Base-by-base conservation (phyloP, 2,888 invertebrate genomes). In the Cantharis rustica region DNA sequence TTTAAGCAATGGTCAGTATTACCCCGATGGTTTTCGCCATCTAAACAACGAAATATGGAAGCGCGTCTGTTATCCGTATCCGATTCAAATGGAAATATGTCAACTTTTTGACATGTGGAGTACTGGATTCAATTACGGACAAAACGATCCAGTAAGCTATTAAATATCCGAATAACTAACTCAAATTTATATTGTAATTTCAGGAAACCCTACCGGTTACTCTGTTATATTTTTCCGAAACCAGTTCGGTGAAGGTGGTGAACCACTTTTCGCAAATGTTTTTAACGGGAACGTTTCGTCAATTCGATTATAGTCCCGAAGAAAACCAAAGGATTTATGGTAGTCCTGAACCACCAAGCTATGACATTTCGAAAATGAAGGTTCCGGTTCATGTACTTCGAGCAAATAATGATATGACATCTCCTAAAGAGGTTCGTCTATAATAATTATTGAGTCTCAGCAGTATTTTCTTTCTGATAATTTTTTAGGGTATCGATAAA, bases 351-450 rank as follows among this genome's bases (percentile, higher is more conserved):
- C 92, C 93, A 0, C 90, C 91, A 0, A 86, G 86, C 61, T 93
- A 93, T 83, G 89, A 92, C 79, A 84, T 93, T 17, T 88, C 89
- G 5, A 91, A 90, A 76, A 90, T 93, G 0, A 89, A 87, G 81
- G 89, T 91, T 61, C 93, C 93, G 0, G 90, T 92, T 3, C 88
- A 89, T 1, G 82, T 93, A 16, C 89, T 92, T 69, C 92, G 92
- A 78, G 92, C 92, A 7, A 89, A 90, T 76, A 92, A 92, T 81
- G 94, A 94, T 83, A 90, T 90, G 85, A 86, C 93, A 4, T 91
- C 92, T 23, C 90, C 89, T 26, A 90, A 90, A 86, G 84, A 86
- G 82, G 92, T 92, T 88, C 31, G 47, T 31, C 15, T 0, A 13
- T 0, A 63, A 11, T 31, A 31, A 31, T 10, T 27, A 11, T 26